Base-by-base conservation (phyloP, 2,113 vertebrate species). In the Otis tarda region DNA sequence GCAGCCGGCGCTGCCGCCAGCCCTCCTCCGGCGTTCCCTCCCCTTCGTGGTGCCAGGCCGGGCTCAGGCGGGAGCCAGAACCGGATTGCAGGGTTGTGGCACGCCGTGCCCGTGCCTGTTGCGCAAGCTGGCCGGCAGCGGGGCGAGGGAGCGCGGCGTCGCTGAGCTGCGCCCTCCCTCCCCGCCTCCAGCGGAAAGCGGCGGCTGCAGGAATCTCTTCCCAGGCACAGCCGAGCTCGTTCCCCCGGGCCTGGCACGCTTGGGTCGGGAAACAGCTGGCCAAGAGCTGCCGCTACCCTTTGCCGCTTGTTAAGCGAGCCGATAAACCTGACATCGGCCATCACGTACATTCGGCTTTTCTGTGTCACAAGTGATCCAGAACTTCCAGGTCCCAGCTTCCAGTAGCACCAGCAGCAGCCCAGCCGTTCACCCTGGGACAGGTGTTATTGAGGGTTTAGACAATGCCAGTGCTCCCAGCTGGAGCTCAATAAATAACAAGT, bases 331-430 rank as follows among this genome's bases (percentile, higher is more conserved):
- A 2, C n/a, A 19, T 18, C 59, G 12, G 52, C 74, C 4, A 0
- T 11, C 68, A 3, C 0, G 18, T 0, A 16, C 53, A 0, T 1
- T 6, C 4, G 35, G 52, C 37, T 83, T 11, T 25, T 30, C 83
- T 3, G 14, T 2, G 18, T 2, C 2, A 9, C 1, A 9, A 24
- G 4, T 2, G 18, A 6, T 2, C 24, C 8, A 39, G 7, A 45
- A n/a, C 12, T 2, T 2, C 14, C 76, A 24, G 50, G 45, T 21
- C 24, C 4, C 56, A 7, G 2, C 13, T 39, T 7, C 10, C 41
- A 14, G 35, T 6, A 63, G 78, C 33, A 7, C 39, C 14, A 1
- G 19, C 16, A 50, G 83, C 57, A 49, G n/a, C 39, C 39, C 39
- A 39, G 39, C 39, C 39, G 39, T 39, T 39, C 39, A 39, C 39